These are phyloP conservation scores for Drosophila nasuta DNA, from an alignment of 1,140 invertebrate genomes.

Conservation along the genomic window DNA sequence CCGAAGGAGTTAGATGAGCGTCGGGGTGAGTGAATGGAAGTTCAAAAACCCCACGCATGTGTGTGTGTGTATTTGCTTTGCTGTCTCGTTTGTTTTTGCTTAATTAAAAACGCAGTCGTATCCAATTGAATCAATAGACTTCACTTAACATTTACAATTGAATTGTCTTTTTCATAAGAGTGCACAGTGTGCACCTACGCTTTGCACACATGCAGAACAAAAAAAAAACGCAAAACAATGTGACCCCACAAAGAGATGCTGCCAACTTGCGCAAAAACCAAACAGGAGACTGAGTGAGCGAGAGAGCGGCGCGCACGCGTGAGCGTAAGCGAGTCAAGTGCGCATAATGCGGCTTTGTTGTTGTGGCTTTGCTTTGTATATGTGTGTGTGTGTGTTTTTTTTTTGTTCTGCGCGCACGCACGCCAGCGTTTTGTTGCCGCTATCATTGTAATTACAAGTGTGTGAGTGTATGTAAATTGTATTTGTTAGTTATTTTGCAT, in stretches of 20 bases:
- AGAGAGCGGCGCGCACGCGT: not conserved
- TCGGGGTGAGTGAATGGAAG: constrained; percentile 14
- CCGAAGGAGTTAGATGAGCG: constrained; percentile 4
- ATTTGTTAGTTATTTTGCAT: constrained; percentile 29
- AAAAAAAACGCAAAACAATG: not conserved
- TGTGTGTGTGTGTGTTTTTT: not conserved
- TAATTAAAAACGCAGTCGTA: constrained; percentile 70
- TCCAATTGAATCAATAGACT: constrained; percentile 73
- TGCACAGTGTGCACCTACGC: constrained; percentile 34
- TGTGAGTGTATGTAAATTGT: constrained; percentile 4
- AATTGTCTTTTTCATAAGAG: constrained; percentile 36
- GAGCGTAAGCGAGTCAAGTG: constrained; percentile 23
- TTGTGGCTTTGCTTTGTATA: constrained; percentile 13
- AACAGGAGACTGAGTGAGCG: not conserved
- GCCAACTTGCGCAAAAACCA: constrained; percentile 34
- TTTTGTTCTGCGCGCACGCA: constrained; percentile 37
- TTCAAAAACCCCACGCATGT: constrained; percentile 57
- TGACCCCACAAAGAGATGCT: constrained; percentile 16
- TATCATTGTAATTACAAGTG: constrained; percentile 19
- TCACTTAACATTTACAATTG: constrained; percentile 55
- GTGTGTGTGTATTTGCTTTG: constrained; percentile 9
- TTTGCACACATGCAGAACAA: not conserved
- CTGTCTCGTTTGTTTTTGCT: constrained; percentile 47
- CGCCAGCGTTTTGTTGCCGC: constrained; percentile 28
- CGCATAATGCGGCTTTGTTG: constrained; percentile 21